Evolutionary conservation across 1,140 invertebrate species (phyloP).

Genomic region (Acromyrmex charruanus): DNA sequence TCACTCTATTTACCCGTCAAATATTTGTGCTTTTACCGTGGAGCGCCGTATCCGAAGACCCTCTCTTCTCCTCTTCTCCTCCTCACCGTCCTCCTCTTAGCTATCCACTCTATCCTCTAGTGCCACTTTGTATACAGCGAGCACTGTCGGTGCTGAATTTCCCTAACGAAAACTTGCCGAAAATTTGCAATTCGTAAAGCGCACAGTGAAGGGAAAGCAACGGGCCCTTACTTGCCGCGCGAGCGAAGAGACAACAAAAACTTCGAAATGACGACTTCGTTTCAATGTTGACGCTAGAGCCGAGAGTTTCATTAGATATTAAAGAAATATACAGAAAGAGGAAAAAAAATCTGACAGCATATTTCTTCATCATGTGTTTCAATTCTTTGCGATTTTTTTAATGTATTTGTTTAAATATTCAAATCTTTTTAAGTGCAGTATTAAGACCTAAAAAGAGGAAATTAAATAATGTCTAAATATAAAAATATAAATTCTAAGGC

Average conservation of each 20-base stretch:
- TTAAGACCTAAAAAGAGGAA: neutral
- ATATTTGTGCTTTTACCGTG: conserved; percentile 87
- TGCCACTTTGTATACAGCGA: conserved; percentile 85
- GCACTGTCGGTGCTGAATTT: conserved; percentile 83
- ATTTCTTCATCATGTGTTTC: neutral
- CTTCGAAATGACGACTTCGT: conserved; percentile 45
- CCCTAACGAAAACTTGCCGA: conserved; percentile 86
- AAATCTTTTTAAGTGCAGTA: neutral
- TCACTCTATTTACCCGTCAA: conserved; percentile 87
- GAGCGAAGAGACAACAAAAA: conserved; percentile 35
- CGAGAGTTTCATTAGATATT: conserved; percentile 13
- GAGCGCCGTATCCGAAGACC: conserved; percentile 81
- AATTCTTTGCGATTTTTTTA: neutral
- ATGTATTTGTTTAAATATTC: neutral
- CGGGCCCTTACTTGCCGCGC: conserved; percentile 28
- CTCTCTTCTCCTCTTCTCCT: conserved; percentile 68
- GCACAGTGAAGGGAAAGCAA: conserved; percentile 44
- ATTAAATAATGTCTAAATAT: neutral
- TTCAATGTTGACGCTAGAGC: conserved; percentile 15
- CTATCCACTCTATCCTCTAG: conserved; percentile 81
- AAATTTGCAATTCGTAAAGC: conserved; percentile 86
- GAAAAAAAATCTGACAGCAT: too few relatives aligned
- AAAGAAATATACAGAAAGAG: neutral
- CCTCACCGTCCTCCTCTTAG: conserved; percentile 71
- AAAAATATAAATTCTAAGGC: neutral